Evolutionary conservation across 2,797 vertebrate species (phyloP), one percentile per base, ranked within the genome.

Genomic region (Hippocampus kuda): DNA sequence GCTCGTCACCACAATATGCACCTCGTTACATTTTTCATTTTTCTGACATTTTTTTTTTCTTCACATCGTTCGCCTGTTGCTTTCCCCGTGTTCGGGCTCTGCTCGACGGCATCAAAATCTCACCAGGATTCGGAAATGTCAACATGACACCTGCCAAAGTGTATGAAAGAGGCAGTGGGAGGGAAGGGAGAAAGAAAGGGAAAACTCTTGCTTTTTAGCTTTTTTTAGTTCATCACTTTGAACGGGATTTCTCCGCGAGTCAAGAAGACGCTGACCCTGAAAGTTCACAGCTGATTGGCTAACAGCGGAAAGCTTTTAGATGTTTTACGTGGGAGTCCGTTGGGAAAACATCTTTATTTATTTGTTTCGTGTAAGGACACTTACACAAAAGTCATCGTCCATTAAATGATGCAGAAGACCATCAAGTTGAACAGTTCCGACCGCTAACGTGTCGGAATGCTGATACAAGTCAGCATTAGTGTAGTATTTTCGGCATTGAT

Each of bases 241-340:
- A 77, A 65, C 72, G 41, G 62, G 68, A 66, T 77, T 74, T 34
- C 69, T 68, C 38, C 6, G 54, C 62, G 27, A 46, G 75, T 30
- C 5, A n/a, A 64, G 74, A 79, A 57, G 76, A 77, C 13, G 68
- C 34, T 61, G 70, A 79, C 78, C 82, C 78, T 65, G 75, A 79
- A 83, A 85, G 79, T 83, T 86, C 80, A 85, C 73, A 68, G 71
- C 62, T 83, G 83, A 88, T 84, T 86, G 83, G 80, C 77, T 83
- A 84, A 84, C 83, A 79, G 79, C 78, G 70, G 72, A 86, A 85
- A 84, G 84, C 83, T 83, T 84, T 82, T 80, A 84, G 71, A 72
- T 70, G 74, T 81, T 84, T 79, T 75, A 79, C 71, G 72, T 64
- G 12, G 67, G 66, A 72, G 75, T 54, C 49, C 20, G 0, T 6